Conservation (phyloP, 2,113 vertebrate species). For the Eclectus roratus region DNA sequence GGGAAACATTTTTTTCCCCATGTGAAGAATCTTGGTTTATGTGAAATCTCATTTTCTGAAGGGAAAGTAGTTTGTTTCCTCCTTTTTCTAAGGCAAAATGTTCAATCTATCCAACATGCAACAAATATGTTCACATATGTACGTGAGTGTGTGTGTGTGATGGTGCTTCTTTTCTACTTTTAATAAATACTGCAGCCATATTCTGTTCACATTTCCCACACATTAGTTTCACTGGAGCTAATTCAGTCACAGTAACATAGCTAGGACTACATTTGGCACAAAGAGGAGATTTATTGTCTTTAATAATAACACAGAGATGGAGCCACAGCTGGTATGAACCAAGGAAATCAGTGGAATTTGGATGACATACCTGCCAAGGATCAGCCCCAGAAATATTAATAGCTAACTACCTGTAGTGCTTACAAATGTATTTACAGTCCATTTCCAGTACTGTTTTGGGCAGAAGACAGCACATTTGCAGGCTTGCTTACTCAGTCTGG, state of each 20-base stretch:
- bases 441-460: not conserved
- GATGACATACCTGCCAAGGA: not conserved
- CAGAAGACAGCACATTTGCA: not conserved
- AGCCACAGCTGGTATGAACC: not conserved
- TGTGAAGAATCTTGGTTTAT: not conserved
- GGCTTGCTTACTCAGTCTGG: not conserved
- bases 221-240: not conserved
- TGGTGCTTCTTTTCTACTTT: not conserved
- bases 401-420: conserved; percentile 36
- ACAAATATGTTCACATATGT: not conserved
- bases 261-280: conserved; percentile 9
- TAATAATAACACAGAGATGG: not conserved
- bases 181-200: not conserved
- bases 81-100: not conserved
- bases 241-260: not conserved
- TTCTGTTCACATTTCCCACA: not conserved
- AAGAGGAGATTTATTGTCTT: conserved; percentile 12
- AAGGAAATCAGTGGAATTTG: conserved; percentile 11
- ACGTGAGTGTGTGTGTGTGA: not conserved
- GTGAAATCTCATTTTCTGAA: not conserved
- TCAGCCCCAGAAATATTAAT: conserved; percentile 8
- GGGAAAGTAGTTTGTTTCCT: not conserved
- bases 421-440: conserved; percentile 27
- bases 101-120: not conserved
- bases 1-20: not conserved